A percentile compares a stretch with the other conserved stretches of the same genome.
phyloP scores from a whole-genome alignment of 2,113 vertebrate species.

The Puffinus mauretanicus region DNA sequence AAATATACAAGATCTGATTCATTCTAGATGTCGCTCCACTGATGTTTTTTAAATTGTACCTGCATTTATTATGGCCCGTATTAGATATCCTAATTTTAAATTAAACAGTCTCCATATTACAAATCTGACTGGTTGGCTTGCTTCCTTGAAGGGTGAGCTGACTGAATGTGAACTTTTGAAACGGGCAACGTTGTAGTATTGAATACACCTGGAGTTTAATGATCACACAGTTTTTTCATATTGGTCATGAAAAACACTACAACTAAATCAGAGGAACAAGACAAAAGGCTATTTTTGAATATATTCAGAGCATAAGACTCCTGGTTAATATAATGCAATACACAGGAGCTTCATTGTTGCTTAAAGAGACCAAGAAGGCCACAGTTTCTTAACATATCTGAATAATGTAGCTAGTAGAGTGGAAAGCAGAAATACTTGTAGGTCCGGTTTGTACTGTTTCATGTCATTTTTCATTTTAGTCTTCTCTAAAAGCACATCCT shows the following conservation, averaged over 20 bases:
- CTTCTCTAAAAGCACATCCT: not conserved
- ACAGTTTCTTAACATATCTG: not conserved
- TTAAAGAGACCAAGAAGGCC: not conserved
- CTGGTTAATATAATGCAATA: not conserved
- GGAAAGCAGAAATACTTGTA: not conserved
- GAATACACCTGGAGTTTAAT: not conserved
- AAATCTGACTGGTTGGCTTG: not conserved
- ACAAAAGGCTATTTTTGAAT: not conserved
- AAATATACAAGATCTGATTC: not conserved
- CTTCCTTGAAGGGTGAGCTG: not conserved
- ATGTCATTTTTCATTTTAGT: not conserved
- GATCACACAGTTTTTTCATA: not conserved
- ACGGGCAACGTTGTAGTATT: not conserved
- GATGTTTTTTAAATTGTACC: not conserved
- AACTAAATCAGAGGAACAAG: not conserved
- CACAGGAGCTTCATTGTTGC: not conserved
- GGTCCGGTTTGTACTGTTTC: not conserved
- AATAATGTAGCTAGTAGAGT: rapidly evolving
- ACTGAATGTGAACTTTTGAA: not conserved
- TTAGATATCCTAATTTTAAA: not conserved
- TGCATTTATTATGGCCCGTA: not conserved
- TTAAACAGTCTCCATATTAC: not conserved
- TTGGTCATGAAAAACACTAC: not conserved
- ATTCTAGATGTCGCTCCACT: not conserved
- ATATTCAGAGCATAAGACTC: not conserved